Base-by-base conservation (phyloP, 2,113 vertebrate genomes). In the Perca schrenkii region DNA sequence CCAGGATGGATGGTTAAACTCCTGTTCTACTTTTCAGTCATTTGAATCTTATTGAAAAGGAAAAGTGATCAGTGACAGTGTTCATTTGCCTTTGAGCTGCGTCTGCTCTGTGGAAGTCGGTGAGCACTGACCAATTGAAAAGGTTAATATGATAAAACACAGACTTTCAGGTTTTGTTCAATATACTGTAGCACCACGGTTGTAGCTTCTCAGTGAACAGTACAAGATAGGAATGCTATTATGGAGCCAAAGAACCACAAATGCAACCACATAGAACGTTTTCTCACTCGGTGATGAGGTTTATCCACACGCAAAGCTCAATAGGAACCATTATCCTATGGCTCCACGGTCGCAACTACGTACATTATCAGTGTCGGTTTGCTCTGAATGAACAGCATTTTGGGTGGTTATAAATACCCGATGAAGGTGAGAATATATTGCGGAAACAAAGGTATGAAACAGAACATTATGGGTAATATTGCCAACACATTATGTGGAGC, bases 231-330 rank as follows among this genome's bases (percentile, higher is more conserved):
- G 62, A 80, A 86, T 63, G 82, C 84, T 78, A 80, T 71, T 75
- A 68, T 53, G 58, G 65, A 92, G 83, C 82, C 84, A 87, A 85
- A 86, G 79, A 86, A 74, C 58, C 46, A 60, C 54, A 79, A 74
- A 49, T 74, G 46, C 34, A 78, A 60, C 53, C 71, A 36, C 25
- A 34, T 10, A 47, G 21, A 65, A 56, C 12, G 0, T 22, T 71
- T 11, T 15, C 21, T 67, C 43, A 47, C 60, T 31, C 22, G 3
- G 21, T 47, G 8, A 54, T 40, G 40, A 53, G 21, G 52, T 53
- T 22, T 22, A 69, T 61, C 17, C 63, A 52, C 49, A 46, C 60
- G 17, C 46, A 53, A 56, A 22, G 12, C 19, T 82, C 10, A 31
- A 72, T 47, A 57, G 25, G n/a, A 49, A 16, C 64, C 47, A 4